Conservation (phyloP, 2,113 vertebrate genomes). For the Gobio gobio region DNA sequence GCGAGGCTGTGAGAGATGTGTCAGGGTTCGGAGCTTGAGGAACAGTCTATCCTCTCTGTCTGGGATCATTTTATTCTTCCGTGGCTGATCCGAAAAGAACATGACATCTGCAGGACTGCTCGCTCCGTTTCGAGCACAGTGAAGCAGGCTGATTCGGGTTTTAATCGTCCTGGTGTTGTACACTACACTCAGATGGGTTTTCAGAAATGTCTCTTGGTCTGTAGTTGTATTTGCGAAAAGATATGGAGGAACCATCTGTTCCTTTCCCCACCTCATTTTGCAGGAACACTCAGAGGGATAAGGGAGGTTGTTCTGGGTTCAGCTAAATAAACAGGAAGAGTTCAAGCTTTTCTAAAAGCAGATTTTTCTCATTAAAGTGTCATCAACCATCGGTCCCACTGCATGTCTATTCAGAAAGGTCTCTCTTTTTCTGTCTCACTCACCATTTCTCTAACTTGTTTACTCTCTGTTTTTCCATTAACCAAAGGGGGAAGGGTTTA, state of each 20-base stretch:
- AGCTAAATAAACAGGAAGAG: slow-evolving; percentile 41
- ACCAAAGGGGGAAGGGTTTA: background rate
- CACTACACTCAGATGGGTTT: slow-evolving; percentile 38
- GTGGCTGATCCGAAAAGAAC: slow-evolving; percentile 29
- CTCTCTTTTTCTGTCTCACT: slow-evolving; percentile 14
- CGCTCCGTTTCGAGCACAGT: background rate
- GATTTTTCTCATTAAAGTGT: slow-evolving; percentile 34
- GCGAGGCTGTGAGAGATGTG: background rate
- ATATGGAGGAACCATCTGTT: slow-evolving; percentile 36
- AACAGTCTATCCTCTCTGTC: slow-evolving; percentile 15
- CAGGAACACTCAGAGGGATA: slow-evolving; percentile 38
- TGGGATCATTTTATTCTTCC: slow-evolving; percentile 26
- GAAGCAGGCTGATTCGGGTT: background rate
- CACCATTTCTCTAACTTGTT: background rate
- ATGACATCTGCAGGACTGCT: slow-evolving; percentile 19
- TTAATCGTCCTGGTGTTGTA: background rate
- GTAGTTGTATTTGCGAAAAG: background rate
- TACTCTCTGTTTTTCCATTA: slow-evolving; percentile 7
- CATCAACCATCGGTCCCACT: background rate
- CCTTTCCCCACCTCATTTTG: slow-evolving; percentile 41
- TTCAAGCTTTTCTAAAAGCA: slow-evolving; percentile 32
- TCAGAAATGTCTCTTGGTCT: slow-evolving; percentile 23
- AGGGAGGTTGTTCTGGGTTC: slow-evolving; percentile 34
- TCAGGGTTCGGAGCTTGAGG: slow-evolving; percentile 3
- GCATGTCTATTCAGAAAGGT: background rate